Evolutionary conservation across 2,797 vertebrate genomes (phyloP).

Genomic region (Tympanoctomys barrerae): DNA sequence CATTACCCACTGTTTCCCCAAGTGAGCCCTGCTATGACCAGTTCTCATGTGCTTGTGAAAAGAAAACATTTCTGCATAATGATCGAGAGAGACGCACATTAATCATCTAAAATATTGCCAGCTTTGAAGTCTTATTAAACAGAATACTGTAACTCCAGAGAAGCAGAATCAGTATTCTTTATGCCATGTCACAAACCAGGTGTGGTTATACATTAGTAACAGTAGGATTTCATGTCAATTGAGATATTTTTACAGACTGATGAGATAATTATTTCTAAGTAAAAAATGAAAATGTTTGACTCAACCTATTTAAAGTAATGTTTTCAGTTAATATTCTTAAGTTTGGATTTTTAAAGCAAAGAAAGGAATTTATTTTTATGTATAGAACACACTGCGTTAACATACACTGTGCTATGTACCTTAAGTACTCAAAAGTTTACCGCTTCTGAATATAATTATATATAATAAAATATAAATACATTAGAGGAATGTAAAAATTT

Average conservation of each 20-base stretch:
- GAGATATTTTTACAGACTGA: background rate
- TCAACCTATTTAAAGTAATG: background rate
- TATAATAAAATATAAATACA: background rate
- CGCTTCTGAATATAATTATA: slow-evolving; percentile 20
- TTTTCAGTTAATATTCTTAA: background rate
- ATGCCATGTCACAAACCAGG: background rate
- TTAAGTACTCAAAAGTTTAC: background rate
- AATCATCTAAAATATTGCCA: background rate
- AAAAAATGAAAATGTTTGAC: background rate
- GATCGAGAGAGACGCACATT: background rate
- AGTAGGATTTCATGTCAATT: background rate
- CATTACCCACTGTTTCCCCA: background rate
- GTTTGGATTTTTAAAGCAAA: background rate
- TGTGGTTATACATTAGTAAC: background rate
- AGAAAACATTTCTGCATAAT: background rate
- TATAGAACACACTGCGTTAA: background rate
- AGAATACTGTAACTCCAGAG: background rate
- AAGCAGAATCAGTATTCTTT: background rate
- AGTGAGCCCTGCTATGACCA: background rate
- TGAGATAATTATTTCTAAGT: background rate
- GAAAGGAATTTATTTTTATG: background rate
- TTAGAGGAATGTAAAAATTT: background rate
- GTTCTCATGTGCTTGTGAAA: background rate
- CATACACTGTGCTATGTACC: background rate
- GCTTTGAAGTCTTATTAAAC: background rate